Base-by-base conservation (phyloP, 1,140 invertebrate species). In the Penaeus japonicus region DNA sequence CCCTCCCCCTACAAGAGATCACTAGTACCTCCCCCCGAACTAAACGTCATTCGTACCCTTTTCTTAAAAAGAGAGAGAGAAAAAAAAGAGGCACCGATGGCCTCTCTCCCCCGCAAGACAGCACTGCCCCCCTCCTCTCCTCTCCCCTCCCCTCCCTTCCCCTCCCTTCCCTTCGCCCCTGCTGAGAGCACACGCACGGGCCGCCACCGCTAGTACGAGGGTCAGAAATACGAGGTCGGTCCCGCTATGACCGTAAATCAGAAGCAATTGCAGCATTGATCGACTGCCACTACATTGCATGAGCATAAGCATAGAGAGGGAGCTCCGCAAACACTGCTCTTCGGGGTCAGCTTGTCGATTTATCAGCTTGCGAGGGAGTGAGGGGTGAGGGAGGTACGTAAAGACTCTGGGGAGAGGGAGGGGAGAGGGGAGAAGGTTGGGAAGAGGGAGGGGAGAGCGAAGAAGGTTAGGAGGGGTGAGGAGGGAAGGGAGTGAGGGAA, bases 261-360 rank as follows among this genome's bases (percentile, higher is more conserved):
- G 70, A 77, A 35, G 70, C 39, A 55, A 78, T 85, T 85, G 70
- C 73, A 85, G 4, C 84, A 85, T 85, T 85, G 84, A 85, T 85
- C 84, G 84, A 39, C 24, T 54, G 73, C 84, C 84, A 85, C 47
- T 85, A 85, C 70, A 75, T 85, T 85, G 84, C 84, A 85, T 85
- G 84, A 85, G 70, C 27, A 39, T 75, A 85, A 77, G 84, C 70
- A 85, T 57, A 57, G 47, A 77, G 54, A 32, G 73, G 57, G 70
- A 84, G 53, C 47, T 77, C 53, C 17, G 73, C 73, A 85, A 85
- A 85, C 84, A 85, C 24, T 77, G 84, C 47, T 24, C 59, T 18
- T 15, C 7, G 54, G 27, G 57, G 73, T 70, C 54, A 57, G 32
- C 84, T 53, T 53, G 47, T 77, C 55, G 53, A 57, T 85, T 55